Evolutionary conservation across 2,113 vertebrate genomes (phyloP), one percentile per base, ranked within the genome.

Genomic region (Pituophis catenifer): DNA sequence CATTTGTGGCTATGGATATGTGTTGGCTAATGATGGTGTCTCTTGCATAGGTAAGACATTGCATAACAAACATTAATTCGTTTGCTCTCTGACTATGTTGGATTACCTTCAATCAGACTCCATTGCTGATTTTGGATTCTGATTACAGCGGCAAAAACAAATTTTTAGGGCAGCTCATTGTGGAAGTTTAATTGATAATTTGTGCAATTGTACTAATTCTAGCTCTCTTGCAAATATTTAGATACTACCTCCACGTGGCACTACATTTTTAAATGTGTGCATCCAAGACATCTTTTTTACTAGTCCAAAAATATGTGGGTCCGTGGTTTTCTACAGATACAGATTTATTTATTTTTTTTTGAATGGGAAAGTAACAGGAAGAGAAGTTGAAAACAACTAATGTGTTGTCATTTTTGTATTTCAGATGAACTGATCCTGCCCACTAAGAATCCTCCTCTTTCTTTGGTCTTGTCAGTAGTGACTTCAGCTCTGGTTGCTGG

Each of bases 401-500:
- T 92, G 94, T 38, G 17, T 86, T 88, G 95, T 17, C 33, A n/a
- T 93, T 54, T 29, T 29, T 97, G 55, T 97, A 70, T 97, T 98
- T 70, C 96, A 98, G 98, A 97, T 94, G 98, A 98, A 55, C 96
- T 97, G 2, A 96, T 97, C 21, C 91, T 91, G 48, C 91, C 93
- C 5, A 94, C 91, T 88, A 97, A 98, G 53, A 97, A 97, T 93
- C 97, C 98, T 81, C 98, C 98, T 0, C 98, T 99, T 88, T 99
- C 99, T 8, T 97, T 99, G 96, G 98, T 98, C 62, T 98, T 99
- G 91, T 99, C 99, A 0, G 98, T 99, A 21, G 99, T 99, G 92
- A 99, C 99, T 26, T 99, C 99, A 0, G 99, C 99, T 24, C 97
- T 99, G 94, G 99, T 99, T 93, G 99, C 99, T 8, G 99, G 98